A percentile compares a stretch with the other conserved stretches of the same genome.
phyloP scores from a whole-genome alignment of 2,888 invertebrate genomes.

The Margaritifera margaritifera region DNA sequence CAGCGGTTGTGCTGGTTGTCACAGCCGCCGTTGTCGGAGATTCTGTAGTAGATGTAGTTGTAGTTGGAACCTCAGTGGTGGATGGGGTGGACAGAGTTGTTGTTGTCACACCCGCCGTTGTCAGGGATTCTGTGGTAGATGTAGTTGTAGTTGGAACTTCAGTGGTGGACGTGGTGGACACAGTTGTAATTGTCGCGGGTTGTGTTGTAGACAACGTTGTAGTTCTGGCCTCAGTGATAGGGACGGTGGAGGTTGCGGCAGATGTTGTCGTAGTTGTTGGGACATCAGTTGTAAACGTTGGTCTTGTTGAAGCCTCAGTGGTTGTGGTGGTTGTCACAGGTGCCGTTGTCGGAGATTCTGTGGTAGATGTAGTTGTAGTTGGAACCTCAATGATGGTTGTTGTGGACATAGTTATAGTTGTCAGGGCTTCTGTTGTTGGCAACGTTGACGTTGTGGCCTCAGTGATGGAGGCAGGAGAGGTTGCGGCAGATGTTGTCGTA shows the following conservation, averaged over 20 bases:
- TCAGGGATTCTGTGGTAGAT: neutral
- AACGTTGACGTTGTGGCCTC: too few relatives aligned
- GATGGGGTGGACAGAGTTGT: neutral
- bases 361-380: too few relatives aligned
- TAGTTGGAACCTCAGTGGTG: neutral
- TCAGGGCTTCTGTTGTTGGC: neutral
- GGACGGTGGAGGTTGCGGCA: too few relatives aligned
- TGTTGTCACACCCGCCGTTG: neutral
- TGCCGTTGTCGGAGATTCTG: too few relatives aligned
- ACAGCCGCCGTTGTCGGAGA: slow-evolving; percentile 8
- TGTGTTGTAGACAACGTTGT: too few relatives aligned
- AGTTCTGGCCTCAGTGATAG: too few relatives aligned
- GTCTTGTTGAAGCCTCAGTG: too few relatives aligned
- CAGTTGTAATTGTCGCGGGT: neutral
- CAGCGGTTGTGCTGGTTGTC: slow-evolving; percentile 7
- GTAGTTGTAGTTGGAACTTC: neutral
- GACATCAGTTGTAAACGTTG: too few relatives aligned
- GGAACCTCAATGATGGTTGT: too few relatives aligned
- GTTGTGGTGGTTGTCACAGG: too few relatives aligned
- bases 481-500: neutral
- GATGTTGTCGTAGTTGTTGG: too few relatives aligned
- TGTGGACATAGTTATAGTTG: neutral
- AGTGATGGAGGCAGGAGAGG: too few relatives aligned
- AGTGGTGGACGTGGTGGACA: slow-evolving; percentile 1
- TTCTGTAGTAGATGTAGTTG: slow-evolving; percentile 5